Base-by-base conservation (phyloP, 2,113 vertebrate genomes). In the Nerophis ophidion region DNA sequence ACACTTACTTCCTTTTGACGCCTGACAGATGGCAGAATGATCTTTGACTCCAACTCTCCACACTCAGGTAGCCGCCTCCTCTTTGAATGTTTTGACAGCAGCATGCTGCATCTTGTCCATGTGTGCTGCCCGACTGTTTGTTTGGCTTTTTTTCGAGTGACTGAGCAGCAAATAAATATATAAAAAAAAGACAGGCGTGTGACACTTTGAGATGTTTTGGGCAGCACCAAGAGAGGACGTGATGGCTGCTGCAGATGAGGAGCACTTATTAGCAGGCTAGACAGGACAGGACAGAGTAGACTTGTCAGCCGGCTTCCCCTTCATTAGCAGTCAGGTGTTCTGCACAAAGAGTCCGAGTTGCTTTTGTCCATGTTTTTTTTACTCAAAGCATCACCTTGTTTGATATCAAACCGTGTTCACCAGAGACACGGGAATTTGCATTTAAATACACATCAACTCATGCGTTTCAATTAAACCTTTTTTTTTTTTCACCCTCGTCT, bases 1-100 rank as follows among this genome's bases (percentile, higher is more conserved):
- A 65, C 55, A 60, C 60, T 35, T 42, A 78, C 75, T 76, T 74
- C 74, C 80, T 63, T 72, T 82, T 48, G 33, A 63, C 57, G 75
- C 68, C 66, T 79, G 75, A 80, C 84, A 87, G 81, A 89, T 85
- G 87, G 77, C 81, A 72, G 75, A 65, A 66, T 85, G 83, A 88
- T 84, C 84, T 81, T 71, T 84, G 78, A 82, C 77, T 80, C 58
- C 62, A 71, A 61, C 63, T 57, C 61, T 52, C 35, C 65, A 70
- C 68, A 38, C 65, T 72, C 65, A 90, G 88, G 88, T 88, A 88
- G 80, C 57, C 71, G 66, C 7, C 8, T 8, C 35, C 68, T 66
- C 52, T 65, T 51, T 26, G 50, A 36, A 19, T 48, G 60, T 70
- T 68, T 40, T 35, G 48, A 33, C 35, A 35, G 33, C 59, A 46